phyloP scores from a whole-genome alignment of 2,113 vertebrate genomes.

The Peromyscus maniculatus region DNA sequence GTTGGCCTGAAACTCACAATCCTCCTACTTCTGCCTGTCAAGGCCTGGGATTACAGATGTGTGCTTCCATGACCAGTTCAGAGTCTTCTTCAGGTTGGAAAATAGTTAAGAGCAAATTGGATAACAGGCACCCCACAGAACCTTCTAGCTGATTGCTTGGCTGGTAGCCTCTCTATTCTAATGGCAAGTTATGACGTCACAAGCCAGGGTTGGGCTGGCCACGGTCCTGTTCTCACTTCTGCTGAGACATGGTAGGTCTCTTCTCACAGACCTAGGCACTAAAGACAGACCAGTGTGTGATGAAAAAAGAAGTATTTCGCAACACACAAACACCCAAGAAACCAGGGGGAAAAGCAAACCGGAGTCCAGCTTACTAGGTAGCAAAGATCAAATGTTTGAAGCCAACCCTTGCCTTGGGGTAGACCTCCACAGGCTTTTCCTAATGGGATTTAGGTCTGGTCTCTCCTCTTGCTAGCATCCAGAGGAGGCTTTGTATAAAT shows the following conservation, averaged over 20 bases:
- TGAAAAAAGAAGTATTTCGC: background rate
- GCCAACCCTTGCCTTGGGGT: background rate
- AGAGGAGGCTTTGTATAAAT: background rate
- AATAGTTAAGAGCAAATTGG: accelerated
- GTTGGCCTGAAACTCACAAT: background rate
- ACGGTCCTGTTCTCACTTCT: too few species aligned
- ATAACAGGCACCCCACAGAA: background rate
- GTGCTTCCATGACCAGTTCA: background rate
- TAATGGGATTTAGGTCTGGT: background rate
- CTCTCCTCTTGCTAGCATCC: background rate
- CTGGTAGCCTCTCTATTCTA: too few species aligned
- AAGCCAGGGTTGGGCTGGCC: accelerated
- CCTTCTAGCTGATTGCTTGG: background rate
- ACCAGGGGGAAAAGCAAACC: background rate
- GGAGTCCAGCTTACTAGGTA: background rate
- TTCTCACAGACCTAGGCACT: too few species aligned
- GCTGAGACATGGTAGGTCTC: background rate
- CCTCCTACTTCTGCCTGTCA: background rate
- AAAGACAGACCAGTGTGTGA: background rate
- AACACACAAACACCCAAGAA: background rate
- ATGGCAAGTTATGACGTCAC: background rate
- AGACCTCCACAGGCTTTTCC: background rate
- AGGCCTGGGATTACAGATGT: background rate
- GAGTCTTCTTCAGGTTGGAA: background rate
- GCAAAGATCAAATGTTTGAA: background rate